phyloP scores from a whole-genome alignment of 2,888 invertebrate species.

The Cremastinae sp. region DNA sequence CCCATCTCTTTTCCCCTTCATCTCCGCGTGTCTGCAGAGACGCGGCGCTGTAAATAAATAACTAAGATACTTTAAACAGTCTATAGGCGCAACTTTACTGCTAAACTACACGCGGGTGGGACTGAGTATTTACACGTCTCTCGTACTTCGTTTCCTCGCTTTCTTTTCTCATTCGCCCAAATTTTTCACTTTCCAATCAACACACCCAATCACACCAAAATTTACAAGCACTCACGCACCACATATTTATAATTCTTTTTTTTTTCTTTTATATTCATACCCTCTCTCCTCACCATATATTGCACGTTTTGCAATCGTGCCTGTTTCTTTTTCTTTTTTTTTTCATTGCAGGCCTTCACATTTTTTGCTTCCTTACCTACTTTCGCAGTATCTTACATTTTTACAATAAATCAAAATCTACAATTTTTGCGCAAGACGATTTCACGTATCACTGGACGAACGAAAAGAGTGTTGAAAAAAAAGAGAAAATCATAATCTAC shows the following conservation, averaged over 20 bases:
- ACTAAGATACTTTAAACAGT: constrained; percentile 80
- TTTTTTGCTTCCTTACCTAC: constrained; percentile 52
- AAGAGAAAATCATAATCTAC: no score
- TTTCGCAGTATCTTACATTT: constrained; percentile 74
- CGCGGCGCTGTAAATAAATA: constrained; percentile 78
- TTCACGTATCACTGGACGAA: constrained; percentile 9
- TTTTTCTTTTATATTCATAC: no score
- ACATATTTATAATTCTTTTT: constrained; percentile 51
- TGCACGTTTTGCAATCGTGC: constrained; percentile 59
- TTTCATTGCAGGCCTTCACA: constrained; percentile 9
- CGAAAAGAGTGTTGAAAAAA: constrained; percentile 4
- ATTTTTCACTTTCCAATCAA: constrained; percentile 13
- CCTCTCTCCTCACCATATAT: constrained; percentile 32
- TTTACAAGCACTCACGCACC: constrained; percentile 48
- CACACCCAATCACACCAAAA: constrained; percentile 46
- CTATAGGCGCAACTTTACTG: constrained; percentile 76
- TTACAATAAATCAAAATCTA: constrained; percentile 78
- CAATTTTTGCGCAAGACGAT: constrained; percentile 49
- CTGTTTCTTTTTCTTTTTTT: constrained; percentile 15
- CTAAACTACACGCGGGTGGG: constrained; percentile 66
- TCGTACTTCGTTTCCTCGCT: constrained; percentile 22
- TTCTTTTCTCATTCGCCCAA: constrained; percentile 27
- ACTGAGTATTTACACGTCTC: constrained; percentile 65
- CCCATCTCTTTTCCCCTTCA: constrained; percentile 17
- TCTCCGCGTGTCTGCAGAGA: constrained; percentile 49